Base-by-base conservation (phyloP, 2,797 vertebrate genomes). In the Apogon talboti region DNA sequence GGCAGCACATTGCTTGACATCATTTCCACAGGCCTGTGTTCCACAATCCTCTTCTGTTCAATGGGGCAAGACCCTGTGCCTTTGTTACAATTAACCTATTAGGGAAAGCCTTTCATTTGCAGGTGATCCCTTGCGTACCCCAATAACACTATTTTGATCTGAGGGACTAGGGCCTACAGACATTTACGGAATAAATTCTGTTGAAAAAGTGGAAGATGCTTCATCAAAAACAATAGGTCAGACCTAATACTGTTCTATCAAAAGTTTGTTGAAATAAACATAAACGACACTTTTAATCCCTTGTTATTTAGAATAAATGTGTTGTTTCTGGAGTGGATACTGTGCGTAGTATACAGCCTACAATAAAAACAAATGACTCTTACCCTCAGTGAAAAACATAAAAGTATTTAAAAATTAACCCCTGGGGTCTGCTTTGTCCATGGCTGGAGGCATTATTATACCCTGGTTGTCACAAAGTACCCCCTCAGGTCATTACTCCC, bases 331-430 rank as follows among this genome's bases (percentile, higher is more conserved):
- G 47, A 21, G 68, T 24, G 56, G 76, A 37, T 28, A 12, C 15
- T 35, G 42, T 18, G 19, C 69, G 78, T 53, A 24, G 47, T 64
- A 68, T 82, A 89, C 79, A 78, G 82, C 82, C 87, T 71, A 78
- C 82, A 81, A 91, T 88, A 90, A 91, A 91, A 94, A 92, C 90
- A 92, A 91, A 94, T 92, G 85, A 91, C 87, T 85, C 78, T 79
- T 87, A 90, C 82, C 89, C 79, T 84, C 18, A 75, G 85, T 90
- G 88, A 91, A 88, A 94, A 91, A 91, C 91, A 94, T 93, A 92
- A 94, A 91, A 93, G 92, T 94, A 94, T 94, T 94, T 94, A 94
- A 94, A 94, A 94, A 94, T 91, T 90, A 92, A 94, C 90, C 94
- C 93, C 93, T 63, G 49, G 93, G 93, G 94, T 90, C 92, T 94